Evolutionary conservation across 2,113 vertebrate species (phyloP), one percentile per base, ranked within the genome.

Genomic region (Channa maculata): DNA sequence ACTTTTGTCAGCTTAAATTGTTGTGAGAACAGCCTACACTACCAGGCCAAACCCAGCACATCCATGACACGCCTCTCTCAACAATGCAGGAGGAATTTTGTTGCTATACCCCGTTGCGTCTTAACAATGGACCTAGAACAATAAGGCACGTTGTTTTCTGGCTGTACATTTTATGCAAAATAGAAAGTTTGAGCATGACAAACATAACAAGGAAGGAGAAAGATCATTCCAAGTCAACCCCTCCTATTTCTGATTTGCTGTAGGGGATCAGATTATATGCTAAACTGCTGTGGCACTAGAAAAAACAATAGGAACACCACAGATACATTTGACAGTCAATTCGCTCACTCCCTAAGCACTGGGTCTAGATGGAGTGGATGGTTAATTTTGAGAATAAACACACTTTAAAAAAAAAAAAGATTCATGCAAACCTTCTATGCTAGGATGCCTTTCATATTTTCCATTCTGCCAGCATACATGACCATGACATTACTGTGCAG

Each of bases 81-180:
- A 80, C 75, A 79, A 92, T 84, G 72, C 76, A 5, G 2, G 44
- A 75, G 54, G 71, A 85, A 83, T 82, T 75, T 75, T 66, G 68
- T 71, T 84, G 13, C 33, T 36, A 7, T 75, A 69, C 24, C 58
- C n/a, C n/a, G 36, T 46, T 34, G 68, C 57, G 61, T 70, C 45
- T 37, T 8, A 74, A 88, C 83, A 90, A 79, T 75, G 39, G 55
- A 73, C 11, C 44, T 8, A 14, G 51, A 58, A 60, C 14, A 67
- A 77, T 77, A 66, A 38, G 36, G 38, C 10, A 38, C 41, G 10
- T 38, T 52, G 24, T 62, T 85, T 84, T 65, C 41, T 57, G 70
- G 52, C 15, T 52, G 67, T 64, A 80, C 71, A 80, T 58, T 44
- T 48, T 65, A 33, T 41, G 71, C n/a, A 81, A 77, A 72, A 50